phyloP scores from a whole-genome alignment of 2,888 invertebrate species.

The Amitus sp. region DNA sequence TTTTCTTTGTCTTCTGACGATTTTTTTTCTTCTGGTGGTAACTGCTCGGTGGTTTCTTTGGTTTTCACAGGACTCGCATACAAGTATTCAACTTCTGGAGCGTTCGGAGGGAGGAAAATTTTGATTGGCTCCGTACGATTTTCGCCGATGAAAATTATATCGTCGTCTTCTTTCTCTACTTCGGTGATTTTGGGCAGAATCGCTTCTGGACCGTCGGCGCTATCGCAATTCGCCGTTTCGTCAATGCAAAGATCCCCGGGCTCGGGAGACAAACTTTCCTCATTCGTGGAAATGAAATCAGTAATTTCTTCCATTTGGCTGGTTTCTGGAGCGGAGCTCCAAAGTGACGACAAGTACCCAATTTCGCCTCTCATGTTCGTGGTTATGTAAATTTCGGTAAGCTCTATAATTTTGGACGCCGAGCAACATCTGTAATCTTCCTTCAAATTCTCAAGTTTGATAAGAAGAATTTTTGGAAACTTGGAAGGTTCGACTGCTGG shows the following conservation, averaged over 20 bases:
- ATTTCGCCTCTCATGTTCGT: slow-evolving; percentile 17
- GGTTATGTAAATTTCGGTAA: slow-evolving; percentile 24
- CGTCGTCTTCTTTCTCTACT: no score
- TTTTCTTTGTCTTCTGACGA: no score
- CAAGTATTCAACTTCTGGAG: no score
- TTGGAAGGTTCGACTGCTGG: slow-evolving; percentile 7
- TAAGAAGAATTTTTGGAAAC: slow-evolving; percentile 24
- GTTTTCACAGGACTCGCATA: no score
- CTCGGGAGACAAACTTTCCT: slow-evolving; percentile 4
- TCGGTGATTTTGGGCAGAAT: no score
- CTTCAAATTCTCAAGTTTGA: slow-evolving; percentile 23
- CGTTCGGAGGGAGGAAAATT: no score
- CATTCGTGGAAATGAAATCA: no score
- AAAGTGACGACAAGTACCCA: slow-evolving; percentile 20
- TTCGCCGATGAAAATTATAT: no score
- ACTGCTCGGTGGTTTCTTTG: no score
- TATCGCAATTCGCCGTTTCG: not conserved
- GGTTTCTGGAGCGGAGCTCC: slow-evolving; percentile 9
- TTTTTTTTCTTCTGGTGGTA: no score
- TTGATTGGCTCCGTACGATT: no score
- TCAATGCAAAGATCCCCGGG: slow-evolving; percentile 1
- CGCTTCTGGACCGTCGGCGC: not conserved
- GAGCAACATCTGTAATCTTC: slow-evolving; percentile 13
- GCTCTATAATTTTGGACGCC: slow-evolving; percentile 21
- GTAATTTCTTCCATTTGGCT: not conserved